Evolutionary conservation across 2,797 vertebrate species (phyloP), one percentile per base, ranked within the genome.

Genomic region (Lepidocolaptes lacrymiger): DNA sequence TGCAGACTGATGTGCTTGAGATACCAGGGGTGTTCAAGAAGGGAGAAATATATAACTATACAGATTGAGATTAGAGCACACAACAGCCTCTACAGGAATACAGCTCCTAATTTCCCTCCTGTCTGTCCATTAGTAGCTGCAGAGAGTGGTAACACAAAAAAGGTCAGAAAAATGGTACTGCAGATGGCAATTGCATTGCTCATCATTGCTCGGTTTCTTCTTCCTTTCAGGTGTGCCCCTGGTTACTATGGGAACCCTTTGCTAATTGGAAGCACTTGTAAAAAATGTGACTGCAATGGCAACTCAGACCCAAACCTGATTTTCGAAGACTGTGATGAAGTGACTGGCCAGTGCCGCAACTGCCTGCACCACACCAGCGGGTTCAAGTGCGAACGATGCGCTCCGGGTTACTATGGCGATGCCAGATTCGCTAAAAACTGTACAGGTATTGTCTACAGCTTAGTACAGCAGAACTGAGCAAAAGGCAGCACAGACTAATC

Each of bases 251-350:
- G 99, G 91, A 99, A 99, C 97, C 99, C 99, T 8, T 98, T 99
- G 96, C 93, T 94, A 9, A 94, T 98, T 16, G 99, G 99, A 88
- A 98, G 98, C 91, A 98, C 98, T 88, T 99, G 99, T 84, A 98
- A 98, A 97, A 98, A 98, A 97, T 99, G 99, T 19, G 98, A 99
- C 96, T 99, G 99, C 95, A 99, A 98, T 12, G 98, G 99, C 63
- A 99, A 99, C 97, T 99, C 99, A 0, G 99, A 99, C 97, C 99
- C 99, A 48, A 99, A 99, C 96, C 95, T 99, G 88, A 99, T 99
- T 96, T 98, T 99, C 95, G 99, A 98, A 39, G 99, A 99, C 91
- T 99, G 99, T 72, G 98, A 99, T 97, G 99, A 99, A 64, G 95
- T 98, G 90, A 99, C 99, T 0, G 99, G 99, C 46, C 98, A 98